These are phyloP conservation scores for Lasioglossum baleicum DNA, from an alignment of 1,140 invertebrate genomes.

Conservation along the genomic window DNA sequence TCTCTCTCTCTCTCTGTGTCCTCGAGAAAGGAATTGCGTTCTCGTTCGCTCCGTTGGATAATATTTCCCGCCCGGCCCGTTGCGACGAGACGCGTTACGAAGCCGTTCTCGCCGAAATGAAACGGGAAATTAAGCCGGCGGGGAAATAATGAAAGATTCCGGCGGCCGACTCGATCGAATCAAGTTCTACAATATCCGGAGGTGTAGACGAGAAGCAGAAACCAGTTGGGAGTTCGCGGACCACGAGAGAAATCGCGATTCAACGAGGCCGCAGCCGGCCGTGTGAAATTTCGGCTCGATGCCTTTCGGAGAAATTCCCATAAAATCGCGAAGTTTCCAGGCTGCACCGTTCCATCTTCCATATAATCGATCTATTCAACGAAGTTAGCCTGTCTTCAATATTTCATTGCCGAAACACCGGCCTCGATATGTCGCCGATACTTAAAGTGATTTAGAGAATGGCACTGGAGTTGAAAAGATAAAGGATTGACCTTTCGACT, in stretches of 20 bases:
- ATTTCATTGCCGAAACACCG: too few relatives aligned
- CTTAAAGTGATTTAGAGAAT: too few relatives aligned
- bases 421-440: too few relatives aligned
- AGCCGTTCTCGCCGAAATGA: not conserved
- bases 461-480: too few relatives aligned
- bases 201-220: not conserved
- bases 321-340: too few relatives aligned
- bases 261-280: not conserved
- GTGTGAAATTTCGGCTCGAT: too few relatives aligned
- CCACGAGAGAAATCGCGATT: not conserved
- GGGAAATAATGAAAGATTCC: not conserved
- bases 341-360: too few relatives aligned
- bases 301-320: too few relatives aligned
- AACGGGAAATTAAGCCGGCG: not conserved
- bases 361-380: too few relatives aligned
- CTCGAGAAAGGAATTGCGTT: not conserved
- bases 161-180: not conserved
- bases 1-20: too few relatives aligned
- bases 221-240: not conserved
- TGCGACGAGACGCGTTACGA: not conserved
- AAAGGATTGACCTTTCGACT: too few relatives aligned
- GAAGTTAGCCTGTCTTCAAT: too few relatives aligned
- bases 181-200: not conserved
- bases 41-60: not conserved
- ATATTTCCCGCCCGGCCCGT: not conserved